These are phyloP conservation scores for Nephrocerus scutellatus DNA, from an alignment of 2,888 invertebrate genomes.

Conservation along the genomic window DNA sequence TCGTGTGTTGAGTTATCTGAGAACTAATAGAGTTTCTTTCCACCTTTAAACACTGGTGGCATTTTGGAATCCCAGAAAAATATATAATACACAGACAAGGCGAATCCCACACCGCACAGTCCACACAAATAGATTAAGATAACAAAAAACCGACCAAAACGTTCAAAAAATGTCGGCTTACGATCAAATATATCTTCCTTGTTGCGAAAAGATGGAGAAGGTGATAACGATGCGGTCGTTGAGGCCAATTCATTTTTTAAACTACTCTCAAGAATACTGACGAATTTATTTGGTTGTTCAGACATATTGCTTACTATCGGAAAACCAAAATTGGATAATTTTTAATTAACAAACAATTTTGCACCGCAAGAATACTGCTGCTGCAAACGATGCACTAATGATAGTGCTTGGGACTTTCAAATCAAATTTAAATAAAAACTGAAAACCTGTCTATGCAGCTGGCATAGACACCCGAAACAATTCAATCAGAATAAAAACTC, in stretches of 20 bases:
- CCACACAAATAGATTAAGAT: slow-evolving; percentile 41
- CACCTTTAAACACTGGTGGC: slow-evolving; percentile 39
- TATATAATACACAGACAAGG: slow-evolving; percentile 43
- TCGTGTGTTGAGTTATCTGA: neutral
- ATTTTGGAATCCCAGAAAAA: slow-evolving; percentile 47
- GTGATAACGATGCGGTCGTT: too few relatives aligned
- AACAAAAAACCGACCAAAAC: slow-evolving; percentile 38
- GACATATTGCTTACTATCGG: too few relatives aligned
- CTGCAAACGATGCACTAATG: slow-evolving; percentile 19
- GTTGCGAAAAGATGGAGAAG: too few relatives aligned
- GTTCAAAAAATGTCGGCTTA: slow-evolving; percentile 35
- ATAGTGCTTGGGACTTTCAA: too few relatives aligned
- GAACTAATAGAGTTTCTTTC: neutral
- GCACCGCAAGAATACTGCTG: neutral
- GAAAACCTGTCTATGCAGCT: too few relatives aligned
- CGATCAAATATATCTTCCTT: slow-evolving; percentile 7
- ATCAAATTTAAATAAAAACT: too few relatives aligned
- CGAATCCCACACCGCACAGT: slow-evolving; percentile 40
- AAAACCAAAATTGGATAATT: too few relatives aligned
- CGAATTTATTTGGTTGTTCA: too few relatives aligned
- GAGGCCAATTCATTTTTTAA: too few relatives aligned
- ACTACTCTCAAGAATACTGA: too few relatives aligned
- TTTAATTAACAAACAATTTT: neutral
- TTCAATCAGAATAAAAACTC: slow-evolving; percentile 21
- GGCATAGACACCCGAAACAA: slow-evolving; percentile 19